phyloP scores from a whole-genome alignment of 2,113 vertebrate genomes.

The Eptesicus fuscus region DNA sequence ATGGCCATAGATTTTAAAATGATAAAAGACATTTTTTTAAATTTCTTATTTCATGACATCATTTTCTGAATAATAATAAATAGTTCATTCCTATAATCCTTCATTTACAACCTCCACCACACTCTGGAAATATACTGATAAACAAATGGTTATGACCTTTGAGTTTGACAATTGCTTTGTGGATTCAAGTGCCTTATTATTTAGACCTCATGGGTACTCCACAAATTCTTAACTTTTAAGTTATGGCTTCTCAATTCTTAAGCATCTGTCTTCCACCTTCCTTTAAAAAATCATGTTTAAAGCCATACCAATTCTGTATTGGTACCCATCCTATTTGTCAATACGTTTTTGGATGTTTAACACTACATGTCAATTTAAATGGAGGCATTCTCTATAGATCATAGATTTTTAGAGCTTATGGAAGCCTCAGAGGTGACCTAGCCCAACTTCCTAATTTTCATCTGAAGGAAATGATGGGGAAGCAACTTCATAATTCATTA shows the following conservation, averaged over 20 bases:
- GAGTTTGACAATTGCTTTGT: slow-evolving; percentile 10
- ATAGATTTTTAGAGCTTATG: background rate
- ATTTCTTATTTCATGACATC: background rate
- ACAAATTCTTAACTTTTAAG: slow-evolving; percentile 4
- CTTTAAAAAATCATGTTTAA: background rate
- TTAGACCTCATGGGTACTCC: background rate
- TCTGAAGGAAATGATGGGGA: background rate
- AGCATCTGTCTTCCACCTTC: background rate
- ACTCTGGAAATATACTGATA: background rate
- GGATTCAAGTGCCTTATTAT: background rate
- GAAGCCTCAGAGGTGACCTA: background rate
- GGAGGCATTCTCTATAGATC: background rate
- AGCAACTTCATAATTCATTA: slow-evolving; percentile 11
- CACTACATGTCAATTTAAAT: background rate
- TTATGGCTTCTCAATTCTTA: background rate
- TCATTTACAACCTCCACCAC: background rate
- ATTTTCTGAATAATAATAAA: background rate
- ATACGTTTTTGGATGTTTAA: slow-evolving; percentile 25
- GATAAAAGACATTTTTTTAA: background rate
- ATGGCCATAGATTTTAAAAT: slow-evolving; percentile 17
- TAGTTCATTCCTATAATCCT: background rate
- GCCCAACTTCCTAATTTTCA: background rate
- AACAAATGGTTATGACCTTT: background rate
- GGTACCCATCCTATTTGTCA: background rate
- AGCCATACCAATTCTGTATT: background rate